These are phyloP conservation scores for Alouatta palliata DNA, from an alignment of 2,113 vertebrate genomes.

Conservation along the genomic window DNA sequence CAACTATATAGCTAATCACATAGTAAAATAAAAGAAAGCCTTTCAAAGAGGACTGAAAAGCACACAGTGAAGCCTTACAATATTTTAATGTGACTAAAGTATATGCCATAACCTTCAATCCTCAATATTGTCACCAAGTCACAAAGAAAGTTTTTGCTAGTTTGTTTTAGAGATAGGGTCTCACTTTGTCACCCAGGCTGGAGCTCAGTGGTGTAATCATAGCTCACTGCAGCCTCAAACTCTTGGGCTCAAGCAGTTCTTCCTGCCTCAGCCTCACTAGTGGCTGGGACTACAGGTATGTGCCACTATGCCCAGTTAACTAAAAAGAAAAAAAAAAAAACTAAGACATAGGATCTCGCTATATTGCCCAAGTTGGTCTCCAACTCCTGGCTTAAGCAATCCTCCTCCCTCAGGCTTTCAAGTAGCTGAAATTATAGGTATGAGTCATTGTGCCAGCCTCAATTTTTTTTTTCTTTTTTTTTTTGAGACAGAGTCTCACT, in stretches of 20 bases:
- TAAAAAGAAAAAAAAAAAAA: too few species aligned
- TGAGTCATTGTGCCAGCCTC: background rate
- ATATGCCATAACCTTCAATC: conserved; percentile 18
- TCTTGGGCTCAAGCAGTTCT: background rate
- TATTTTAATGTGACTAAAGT: conserved; percentile 37
- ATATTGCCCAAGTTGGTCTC: background rate
- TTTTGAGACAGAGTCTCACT: too few species aligned
- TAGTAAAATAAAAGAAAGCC: background rate
- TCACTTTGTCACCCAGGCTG: background rate
- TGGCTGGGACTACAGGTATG: background rate
- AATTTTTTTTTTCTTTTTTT: too few species aligned
- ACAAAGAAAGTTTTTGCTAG: background rate
- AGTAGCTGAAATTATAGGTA: background rate
- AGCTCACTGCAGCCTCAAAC: background rate
- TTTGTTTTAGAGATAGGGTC: background rate
- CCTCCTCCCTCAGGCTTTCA: background rate
- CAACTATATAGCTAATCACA: background rate
- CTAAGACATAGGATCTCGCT: background rate
- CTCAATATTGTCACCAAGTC: background rate
- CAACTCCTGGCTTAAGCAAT: background rate
- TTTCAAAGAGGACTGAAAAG: background rate
- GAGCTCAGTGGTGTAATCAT: background rate
- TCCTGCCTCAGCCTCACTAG: background rate
- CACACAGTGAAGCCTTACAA: background rate
- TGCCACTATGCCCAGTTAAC: background rate